Conservation (phyloP, 2,888 invertebrate genomes). For the Lithophane semibrunnea region DNA sequence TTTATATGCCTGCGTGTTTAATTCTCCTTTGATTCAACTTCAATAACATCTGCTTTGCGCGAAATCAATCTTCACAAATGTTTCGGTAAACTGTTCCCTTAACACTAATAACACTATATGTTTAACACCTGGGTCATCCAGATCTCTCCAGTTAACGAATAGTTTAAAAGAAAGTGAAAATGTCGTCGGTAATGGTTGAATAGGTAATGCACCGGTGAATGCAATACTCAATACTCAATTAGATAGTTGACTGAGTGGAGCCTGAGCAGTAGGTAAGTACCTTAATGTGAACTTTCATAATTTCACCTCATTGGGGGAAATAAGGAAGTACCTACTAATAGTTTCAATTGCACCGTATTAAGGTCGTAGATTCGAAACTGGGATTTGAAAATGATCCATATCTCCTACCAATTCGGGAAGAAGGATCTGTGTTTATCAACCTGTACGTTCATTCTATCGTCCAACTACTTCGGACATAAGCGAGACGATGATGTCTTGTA, state of each 20-base stretch:
- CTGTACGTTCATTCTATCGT: neutral
- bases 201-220: constrained; percentile 23
- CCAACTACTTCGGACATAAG: neutral
- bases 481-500: constrained; percentile 14
- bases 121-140: neutral
- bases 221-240: constrained; percentile 17
- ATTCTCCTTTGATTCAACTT: constrained; percentile 10
- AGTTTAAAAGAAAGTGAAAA: constrained; percentile 16
- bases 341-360: neutral
- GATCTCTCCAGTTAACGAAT: constrained; percentile 3
- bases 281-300: constrained; percentile 16
- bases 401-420: neutral
- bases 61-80: constrained; percentile 13
- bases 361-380: neutral
- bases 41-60: neutral
- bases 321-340: neutral
- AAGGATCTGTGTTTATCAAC: neutral
- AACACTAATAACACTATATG: neutral
- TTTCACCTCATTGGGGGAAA: neutral
- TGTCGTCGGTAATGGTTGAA: constrained; percentile 7
- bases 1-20: constrained; percentile 19
- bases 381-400: neutral
- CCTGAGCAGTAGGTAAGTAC: constrained; percentile 1
- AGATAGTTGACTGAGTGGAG: constrained; percentile 18
- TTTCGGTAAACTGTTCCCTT: neutral